Evolutionary conservation across 2,888 invertebrate genomes (phyloP), one percentile per base, ranked within the genome.

Genomic region (Hecatera dysodea): DNA sequence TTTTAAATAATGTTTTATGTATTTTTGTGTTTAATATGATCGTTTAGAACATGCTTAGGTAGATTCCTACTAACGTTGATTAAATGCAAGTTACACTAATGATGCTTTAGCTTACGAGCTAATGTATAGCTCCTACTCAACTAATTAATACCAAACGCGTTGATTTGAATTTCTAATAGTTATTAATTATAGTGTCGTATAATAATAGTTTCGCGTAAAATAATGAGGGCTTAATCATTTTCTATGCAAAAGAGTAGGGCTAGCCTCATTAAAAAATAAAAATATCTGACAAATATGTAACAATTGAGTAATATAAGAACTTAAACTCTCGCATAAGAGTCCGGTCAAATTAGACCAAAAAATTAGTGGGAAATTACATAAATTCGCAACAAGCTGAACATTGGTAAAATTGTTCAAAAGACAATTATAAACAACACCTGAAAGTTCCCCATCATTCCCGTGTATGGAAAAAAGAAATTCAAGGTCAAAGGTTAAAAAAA

Each of bases 131-230:
- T n/a, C 48, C 29, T 48, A 29, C 11, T 42, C 12, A 22, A 53
- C 12, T 59, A 63, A 71, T 27, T 11, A 72, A 50, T 24, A 44
- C 29, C 12, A 36, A 55, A 44, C 8, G 33, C 12, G 22, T 36
- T 22, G 7, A 46, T 56, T 56, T 61, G 19, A 24, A 72, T 61
- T 36, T 72, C 22, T 67, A 46, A 59, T 50, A 24, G n/a, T n/a
- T n/a, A n/a, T n/a, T n/a, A n/a, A n/a, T n/a, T n/a, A n/a, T n/a
- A n/a, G n/a, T n/a, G n/a, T n/a, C n/a, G n/a, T n/a, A n/a, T n/a
- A n/a, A n/a, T n/a, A n/a, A n/a, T n/a, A n/a, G n/a, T n/a, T n/a
- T n/a, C 11, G 12, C 15, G 15, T 12, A 22, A 7, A 48, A 15
- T 67, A 50, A 63, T 60, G 11, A 22, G 9, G 17, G 11, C 17